phyloP scores from a whole-genome alignment of 1,140 invertebrate genomes.

The Achatina immaculata region DNA sequence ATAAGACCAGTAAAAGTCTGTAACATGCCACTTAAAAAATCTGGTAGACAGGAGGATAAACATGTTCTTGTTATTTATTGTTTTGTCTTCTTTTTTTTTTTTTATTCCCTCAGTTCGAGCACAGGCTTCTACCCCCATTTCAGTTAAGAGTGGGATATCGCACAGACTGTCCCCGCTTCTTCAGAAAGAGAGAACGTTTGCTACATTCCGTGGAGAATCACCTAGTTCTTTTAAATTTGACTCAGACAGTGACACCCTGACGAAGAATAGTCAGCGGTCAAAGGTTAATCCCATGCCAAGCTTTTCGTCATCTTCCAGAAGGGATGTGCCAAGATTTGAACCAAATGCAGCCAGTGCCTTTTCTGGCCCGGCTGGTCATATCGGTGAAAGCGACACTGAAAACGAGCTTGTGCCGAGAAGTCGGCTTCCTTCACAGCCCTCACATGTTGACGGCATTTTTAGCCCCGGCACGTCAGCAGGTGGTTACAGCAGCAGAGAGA shows the following conservation, averaged over 20 bases:
- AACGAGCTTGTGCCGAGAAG: neutral
- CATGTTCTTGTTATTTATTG: too few species aligned
- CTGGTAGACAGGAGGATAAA: too few species aligned
- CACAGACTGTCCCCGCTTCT: constrained; percentile 31
- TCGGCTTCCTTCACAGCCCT: neutral
- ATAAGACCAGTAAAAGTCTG: too few species aligned
- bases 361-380: neutral
- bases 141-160: constrained; percentile 37
- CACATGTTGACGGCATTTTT: neutral
- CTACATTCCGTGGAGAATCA: constrained; percentile 45
- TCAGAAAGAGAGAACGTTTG: constrained; percentile 38
- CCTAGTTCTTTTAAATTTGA: constrained; percentile 44
- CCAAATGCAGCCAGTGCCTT: neutral
- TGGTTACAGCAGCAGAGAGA: constrained; percentile 26
- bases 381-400: constrained; percentile 20
- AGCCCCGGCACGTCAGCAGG: neutral
- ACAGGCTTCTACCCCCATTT: constrained; percentile 30
- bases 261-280: neutral
- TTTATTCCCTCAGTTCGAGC: constrained; percentile 30
- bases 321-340: neutral
- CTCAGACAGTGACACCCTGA: constrained; percentile 45
- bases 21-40: too few species aligned
- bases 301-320: constrained; percentile 1
- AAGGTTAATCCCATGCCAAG: constrained; percentile 4
- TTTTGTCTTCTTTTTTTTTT: too few species aligned